Percentiles rank a stretch among this genome's conserved stretches.
Evolutionary conservation across 2,797 vertebrate genomes (phyloP).

Genomic region (Meriones psammophilus): DNA sequence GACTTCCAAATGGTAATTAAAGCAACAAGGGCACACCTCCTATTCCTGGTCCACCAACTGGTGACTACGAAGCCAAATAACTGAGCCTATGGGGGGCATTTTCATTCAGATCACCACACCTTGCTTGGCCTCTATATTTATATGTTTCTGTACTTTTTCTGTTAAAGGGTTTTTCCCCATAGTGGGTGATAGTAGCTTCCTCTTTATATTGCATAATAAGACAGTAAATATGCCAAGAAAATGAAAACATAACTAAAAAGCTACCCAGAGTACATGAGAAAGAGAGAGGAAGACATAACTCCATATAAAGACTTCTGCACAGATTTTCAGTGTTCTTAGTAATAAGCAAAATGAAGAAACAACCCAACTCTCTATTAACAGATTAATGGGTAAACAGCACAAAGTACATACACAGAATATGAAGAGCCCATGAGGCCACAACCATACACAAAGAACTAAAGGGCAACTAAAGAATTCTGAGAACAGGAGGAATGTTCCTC

Average conservation of each 20-base stretch:
- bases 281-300: not conserved
- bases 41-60: not conserved
- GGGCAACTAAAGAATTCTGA: not conserved
- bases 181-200: not conserved
- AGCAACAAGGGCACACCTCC: not conserved
- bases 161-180: not conserved
- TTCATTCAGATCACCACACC: not conserved
- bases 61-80: not conserved
- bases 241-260: not conserved
- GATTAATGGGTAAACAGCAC: not conserved
- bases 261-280: not conserved
- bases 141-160: not conserved
- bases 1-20: not conserved
- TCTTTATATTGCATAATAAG: not conserved
- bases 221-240: not conserved
- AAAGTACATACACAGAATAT: not conserved
- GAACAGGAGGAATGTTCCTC: not conserved
- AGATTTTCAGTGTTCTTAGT: not conserved
- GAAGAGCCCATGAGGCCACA: not conserved
- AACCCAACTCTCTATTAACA: not conserved
- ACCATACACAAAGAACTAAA: not conserved
- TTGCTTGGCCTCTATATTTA: not conserved
- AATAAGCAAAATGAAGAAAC: not conserved
- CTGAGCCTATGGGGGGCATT: not conserved
- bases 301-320: not conserved